These are phyloP conservation scores for Phyllostomus discolor DNA, from an alignment of 2,113 vertebrate species.

Conservation along the genomic window DNA sequence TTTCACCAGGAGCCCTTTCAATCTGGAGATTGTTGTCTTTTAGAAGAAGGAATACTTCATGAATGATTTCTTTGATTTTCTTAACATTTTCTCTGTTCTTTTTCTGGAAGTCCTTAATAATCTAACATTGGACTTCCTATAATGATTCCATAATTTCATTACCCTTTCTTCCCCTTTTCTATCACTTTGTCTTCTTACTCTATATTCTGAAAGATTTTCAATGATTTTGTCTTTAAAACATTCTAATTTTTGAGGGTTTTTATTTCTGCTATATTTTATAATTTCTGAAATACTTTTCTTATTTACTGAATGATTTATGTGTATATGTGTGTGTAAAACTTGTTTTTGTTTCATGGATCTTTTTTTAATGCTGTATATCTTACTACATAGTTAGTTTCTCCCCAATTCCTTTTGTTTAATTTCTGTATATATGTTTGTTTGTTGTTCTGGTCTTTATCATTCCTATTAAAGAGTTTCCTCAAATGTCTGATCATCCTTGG, in stretches of 20 bases:
- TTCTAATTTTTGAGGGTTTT: not conserved
- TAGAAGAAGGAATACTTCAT: not conserved
- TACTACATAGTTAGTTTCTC: not conserved
- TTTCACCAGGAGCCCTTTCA: not conserved
- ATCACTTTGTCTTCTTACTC: not conserved
- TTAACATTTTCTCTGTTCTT: not conserved
- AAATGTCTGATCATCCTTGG: not conserved
- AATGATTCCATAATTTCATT: not conserved
- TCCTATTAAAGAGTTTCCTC: not conserved
- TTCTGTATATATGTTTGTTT: not conserved
- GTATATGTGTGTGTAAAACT: not conserved
- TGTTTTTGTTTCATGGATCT: not conserved
- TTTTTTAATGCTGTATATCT: not conserved
- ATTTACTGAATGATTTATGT: not conserved
- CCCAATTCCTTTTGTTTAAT: not conserved
- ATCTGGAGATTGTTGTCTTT: not conserved
- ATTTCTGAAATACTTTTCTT: not conserved
- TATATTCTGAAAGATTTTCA: not conserved
- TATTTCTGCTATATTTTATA: not conserved
- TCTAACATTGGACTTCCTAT: not conserved
- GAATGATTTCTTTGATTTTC: not conserved
- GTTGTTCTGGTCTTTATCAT: not conserved
- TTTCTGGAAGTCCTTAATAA: not conserved
- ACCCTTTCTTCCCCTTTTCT: not conserved
- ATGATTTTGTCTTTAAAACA: constrained; percentile 5